phyloP scores from a whole-genome alignment of 2,888 invertebrate species.

The Drosophila testacea region DNA sequence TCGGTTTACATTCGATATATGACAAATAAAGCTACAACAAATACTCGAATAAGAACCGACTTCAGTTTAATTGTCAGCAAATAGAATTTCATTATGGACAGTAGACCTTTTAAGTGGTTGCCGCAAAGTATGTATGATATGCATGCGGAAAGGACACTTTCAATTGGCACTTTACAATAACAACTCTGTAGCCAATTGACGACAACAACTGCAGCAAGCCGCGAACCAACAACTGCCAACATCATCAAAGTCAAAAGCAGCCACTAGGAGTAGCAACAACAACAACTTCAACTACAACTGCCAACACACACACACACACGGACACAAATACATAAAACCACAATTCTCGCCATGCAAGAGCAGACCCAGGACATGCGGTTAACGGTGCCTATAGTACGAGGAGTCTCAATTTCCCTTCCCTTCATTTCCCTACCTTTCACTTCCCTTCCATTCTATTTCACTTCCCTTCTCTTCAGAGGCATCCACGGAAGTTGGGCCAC shows the following conservation, averaged over 20 bases:
- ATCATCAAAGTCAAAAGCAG: slow-evolving; percentile 65
- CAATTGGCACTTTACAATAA: slow-evolving; percentile 39
- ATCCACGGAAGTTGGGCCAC: slow-evolving; percentile 17
- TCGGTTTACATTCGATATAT: background rate
- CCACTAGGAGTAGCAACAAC: slow-evolving; percentile 20
- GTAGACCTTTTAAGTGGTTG: background rate
- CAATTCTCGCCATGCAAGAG: slow-evolving; percentile 61
- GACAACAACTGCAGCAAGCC: slow-evolving; percentile 25
- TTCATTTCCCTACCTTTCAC: slow-evolving; percentile 1
- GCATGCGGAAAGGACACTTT: slow-evolving; percentile 6
- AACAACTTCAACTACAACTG: background rate
- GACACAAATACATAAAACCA: slow-evolving; percentile 43
- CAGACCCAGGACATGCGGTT: slow-evolving; percentile 54
- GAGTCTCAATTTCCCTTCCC: slow-evolving; percentile 11
- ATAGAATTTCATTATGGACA: background rate
- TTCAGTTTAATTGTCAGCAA: background rate
- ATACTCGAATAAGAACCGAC: background rate
- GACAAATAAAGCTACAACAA: background rate
- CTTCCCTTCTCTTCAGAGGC: background rate
- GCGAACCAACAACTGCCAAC: slow-evolving; percentile 58
- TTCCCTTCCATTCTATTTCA: too few species aligned
- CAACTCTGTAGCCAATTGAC: slow-evolving; percentile 41
- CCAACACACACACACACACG: slow-evolving; percentile 20
- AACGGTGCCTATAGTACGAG: slow-evolving; percentile 40
- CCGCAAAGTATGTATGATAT: slow-evolving; percentile 15